Base-by-base conservation (phyloP, 2,113 vertebrate genomes). In the Capreolus pygargus region DNA sequence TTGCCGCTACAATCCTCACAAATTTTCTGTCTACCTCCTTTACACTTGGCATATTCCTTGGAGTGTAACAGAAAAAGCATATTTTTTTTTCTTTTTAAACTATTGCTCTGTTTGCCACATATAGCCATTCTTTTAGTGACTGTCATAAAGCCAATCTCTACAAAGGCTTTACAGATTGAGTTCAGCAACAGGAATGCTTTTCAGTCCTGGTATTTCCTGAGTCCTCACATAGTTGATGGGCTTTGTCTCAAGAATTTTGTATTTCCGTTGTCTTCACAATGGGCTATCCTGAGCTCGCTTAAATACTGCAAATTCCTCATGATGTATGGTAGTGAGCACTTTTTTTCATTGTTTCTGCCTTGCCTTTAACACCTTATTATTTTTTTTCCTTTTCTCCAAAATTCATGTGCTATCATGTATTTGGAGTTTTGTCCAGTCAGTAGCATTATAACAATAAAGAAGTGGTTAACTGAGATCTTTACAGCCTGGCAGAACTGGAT, bases 121-220 rank as follows among this genome's bases (percentile, higher is more conserved):
- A 15, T 19, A 95, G n/a, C 8, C 54, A 76, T 94, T 95, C 78
- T 93, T 43, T 95, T 70, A 79, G 45, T 60, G 81, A 60, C 43
- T 85, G 19, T 76, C 83, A 89, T 83, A 92, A 95, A 97, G 70
- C 50, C 97, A 93, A 55, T 85, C 55, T 89, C 23, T 74, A 21
- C n/a, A 86, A 94, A 95, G 28, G 16, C 58, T 96, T 85, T 95
- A 58, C 67, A 33, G 43, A 61, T 83, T 13, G 36, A 86, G 30
- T 89, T 89, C 57, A 87, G 45, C 47, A 33, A 33, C 52, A 33
- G 21, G 54, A 52, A 64, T 90, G 60, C 43, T 96, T 94, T 90
- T 54, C 7, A 85, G 9, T 67, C 39, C 39, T 33, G 10, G 13
- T 61, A 10, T 95, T 92, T 87, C 58, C 27, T 0, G 27, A 83